A percentile compares a stretch with the other conserved stretches of the same genome.
phyloP scores from a whole-genome alignment of 2,797 vertebrate species.

The Morus bassanus region DNA sequence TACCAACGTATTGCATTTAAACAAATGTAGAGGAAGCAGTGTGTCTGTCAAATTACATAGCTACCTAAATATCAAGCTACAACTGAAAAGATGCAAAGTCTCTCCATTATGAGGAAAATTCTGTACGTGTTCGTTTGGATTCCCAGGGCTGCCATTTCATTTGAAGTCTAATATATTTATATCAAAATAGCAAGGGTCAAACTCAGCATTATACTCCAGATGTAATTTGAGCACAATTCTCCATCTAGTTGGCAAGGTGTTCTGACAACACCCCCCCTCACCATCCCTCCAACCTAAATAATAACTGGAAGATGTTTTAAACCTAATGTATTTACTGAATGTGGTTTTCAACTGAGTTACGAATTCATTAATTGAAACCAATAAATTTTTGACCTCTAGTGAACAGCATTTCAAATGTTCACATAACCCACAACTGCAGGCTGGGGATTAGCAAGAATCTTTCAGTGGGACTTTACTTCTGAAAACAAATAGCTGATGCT shows the following conservation, averaged over 20 bases:
- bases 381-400: neutral
- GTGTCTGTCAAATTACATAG: neutral
- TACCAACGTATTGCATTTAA: neutral
- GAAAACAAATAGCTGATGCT: slow-evolving; percentile 74
- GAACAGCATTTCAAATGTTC: slow-evolving; percentile 67
- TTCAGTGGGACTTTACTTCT: slow-evolving; percentile 75
- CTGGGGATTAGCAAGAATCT: slow-evolving; percentile 71
- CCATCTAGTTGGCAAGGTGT: neutral
- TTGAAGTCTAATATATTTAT: neutral
- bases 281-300: neutral
- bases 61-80: neutral
- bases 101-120: neutral
- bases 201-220: neutral
- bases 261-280: neutral
- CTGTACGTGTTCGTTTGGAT: neutral
- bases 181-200: slow-evolving; percentile 1
- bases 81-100: neutral
- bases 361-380: neutral
- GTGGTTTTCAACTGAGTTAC: neutral
- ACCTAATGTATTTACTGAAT: neutral
- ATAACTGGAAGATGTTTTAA: neutral
- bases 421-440: slow-evolving; percentile 60
- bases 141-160: neutral
- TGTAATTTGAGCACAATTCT: neutral
- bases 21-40: neutral